Conservation (phyloP, 2,888 invertebrate species). For the Stramonita haemastoma region DNA sequence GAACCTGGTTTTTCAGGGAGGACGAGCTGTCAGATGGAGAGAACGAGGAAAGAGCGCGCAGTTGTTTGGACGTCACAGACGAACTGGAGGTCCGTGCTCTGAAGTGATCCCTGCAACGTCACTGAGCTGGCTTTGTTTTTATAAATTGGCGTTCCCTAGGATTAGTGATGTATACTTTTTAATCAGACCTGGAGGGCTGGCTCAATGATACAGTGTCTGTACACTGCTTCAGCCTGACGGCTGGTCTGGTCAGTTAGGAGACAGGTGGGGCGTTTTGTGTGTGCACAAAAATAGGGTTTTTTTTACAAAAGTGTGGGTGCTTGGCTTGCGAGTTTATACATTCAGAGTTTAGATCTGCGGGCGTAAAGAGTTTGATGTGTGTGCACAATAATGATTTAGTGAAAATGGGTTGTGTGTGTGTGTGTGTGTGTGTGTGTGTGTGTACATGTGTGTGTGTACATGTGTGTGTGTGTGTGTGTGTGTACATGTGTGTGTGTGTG, state of each 20-base stretch:
- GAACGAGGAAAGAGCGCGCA: constrained; percentile 60
- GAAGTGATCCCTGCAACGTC: constrained; percentile 53
- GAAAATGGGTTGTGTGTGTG: neutral
- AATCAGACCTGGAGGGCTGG: neutral
- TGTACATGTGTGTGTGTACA: too few species aligned
- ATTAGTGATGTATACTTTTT: neutral
- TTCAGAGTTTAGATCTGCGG: neutral
- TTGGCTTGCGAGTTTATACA: neutral
- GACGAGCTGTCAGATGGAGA: constrained; percentile 65
- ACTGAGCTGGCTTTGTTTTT: neutral
- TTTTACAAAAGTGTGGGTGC: neutral
- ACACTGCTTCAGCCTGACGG: too few species aligned
- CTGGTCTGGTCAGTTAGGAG: too few species aligned
- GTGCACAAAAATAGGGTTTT: too few species aligned
- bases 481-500: neutral
- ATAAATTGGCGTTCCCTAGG: neutral
- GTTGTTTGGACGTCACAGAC: constrained; percentile 52
- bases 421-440: neutral
- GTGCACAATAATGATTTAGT: neutral
- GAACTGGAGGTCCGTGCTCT: constrained; percentile 68
- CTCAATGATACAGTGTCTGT: too few species aligned
- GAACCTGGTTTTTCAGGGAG: constrained; percentile 55
- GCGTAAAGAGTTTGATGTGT: neutral
- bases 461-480: constrained; percentile 5
- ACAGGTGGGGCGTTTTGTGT: too few species aligned